Conservation (phyloP, 2,797 vertebrate species). For the Naso thynnoides region DNA sequence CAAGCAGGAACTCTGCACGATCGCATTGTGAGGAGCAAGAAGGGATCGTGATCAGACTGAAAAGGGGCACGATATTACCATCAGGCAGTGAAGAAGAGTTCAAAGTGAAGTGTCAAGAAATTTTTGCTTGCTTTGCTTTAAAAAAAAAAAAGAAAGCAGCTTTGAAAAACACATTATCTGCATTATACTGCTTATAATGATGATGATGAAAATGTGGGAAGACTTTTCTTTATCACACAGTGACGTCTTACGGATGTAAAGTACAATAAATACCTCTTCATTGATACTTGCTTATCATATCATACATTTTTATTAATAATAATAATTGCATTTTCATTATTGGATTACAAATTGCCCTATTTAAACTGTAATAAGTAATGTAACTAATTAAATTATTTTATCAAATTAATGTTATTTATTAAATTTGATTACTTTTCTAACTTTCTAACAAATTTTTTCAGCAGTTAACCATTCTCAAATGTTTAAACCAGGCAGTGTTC, state of each 20-base stretch:
- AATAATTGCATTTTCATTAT: too few relatives aligned
- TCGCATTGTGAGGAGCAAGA: neutral
- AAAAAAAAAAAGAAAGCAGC: slow-evolving; percentile 5
- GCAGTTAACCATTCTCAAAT: too few relatives aligned
- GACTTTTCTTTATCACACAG: neutral
- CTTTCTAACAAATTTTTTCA: too few relatives aligned
- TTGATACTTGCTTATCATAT: too few relatives aligned
- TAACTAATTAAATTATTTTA: too few relatives aligned
- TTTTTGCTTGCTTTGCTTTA: slow-evolving; percentile 26
- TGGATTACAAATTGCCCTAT: too few relatives aligned
- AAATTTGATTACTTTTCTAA: too few relatives aligned
- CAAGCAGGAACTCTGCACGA: neutral
- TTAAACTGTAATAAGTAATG: too few relatives aligned
- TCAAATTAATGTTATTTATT: too few relatives aligned
- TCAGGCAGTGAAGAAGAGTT: slow-evolving; percentile 21
- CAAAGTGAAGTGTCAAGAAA: neutral
- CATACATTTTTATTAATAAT: too few relatives aligned
- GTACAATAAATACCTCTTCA: too few relatives aligned
- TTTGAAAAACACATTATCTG: neutral
- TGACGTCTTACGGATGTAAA: neutral
- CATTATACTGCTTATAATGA: neutral
- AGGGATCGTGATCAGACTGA: neutral
- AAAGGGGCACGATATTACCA: neutral
- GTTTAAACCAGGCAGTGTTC: too few relatives aligned
- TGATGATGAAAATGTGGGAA: neutral